phyloP scores from a whole-genome alignment of 2,113 vertebrate genomes.

The Tachycineta bicolor region DNA sequence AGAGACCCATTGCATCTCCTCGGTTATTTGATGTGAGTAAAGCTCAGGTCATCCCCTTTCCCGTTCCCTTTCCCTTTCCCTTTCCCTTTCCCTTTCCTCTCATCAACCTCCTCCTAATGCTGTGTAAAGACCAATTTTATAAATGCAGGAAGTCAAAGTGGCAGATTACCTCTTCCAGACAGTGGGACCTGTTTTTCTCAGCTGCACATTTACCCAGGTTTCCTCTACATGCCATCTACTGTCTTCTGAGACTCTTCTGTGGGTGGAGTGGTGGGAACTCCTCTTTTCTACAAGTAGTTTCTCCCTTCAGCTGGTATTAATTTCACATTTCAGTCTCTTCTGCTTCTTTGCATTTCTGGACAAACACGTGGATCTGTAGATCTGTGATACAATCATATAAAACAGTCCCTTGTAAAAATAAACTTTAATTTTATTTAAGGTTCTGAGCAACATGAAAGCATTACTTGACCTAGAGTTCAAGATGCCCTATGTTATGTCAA shows the following conservation, averaged over 20 bases:
- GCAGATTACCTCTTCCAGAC: background rate
- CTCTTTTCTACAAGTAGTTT: background rate
- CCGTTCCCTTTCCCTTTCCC: too few species aligned
- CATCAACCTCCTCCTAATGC: background rate
- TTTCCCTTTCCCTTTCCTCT: too few species aligned
- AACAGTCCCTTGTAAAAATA: background rate
- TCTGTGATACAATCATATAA: background rate
- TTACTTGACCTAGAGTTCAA: background rate
- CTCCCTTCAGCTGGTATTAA: background rate
- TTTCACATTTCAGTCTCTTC: background rate
- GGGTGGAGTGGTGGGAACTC: background rate
- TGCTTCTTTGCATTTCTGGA: background rate
- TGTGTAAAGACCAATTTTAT: background rate
- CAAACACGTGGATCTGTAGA: background rate
- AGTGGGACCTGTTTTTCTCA: background rate
- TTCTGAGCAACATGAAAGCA: background rate
- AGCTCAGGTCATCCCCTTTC: background rate
- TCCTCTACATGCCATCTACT: background rate
- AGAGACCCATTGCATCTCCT: background rate
- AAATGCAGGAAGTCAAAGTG: background rate
- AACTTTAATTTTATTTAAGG: background rate
- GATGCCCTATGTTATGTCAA: background rate
- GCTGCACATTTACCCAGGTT: background rate
- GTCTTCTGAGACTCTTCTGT: background rate
- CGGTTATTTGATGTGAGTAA: background rate